Conservation (phyloP, 2,888 invertebrate species). For the Amphipyra berbera region DNA sequence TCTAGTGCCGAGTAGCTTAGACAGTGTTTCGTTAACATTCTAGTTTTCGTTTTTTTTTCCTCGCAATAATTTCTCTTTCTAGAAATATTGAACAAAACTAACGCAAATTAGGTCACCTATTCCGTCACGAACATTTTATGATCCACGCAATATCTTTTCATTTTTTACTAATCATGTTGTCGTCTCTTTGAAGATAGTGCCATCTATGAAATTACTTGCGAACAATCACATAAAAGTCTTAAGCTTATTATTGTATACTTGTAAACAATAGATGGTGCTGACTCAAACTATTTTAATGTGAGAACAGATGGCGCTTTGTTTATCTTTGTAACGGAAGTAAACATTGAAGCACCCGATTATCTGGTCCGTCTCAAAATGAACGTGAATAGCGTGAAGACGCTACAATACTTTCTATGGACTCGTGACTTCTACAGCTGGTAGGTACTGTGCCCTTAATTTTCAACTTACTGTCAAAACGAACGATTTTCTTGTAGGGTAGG, state of each 20-base stretch:
- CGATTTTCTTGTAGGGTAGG: no score
- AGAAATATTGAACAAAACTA: background rate
- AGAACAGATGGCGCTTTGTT: slow-evolving; percentile 23
- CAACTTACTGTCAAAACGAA: no score
- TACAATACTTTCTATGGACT: slow-evolving; percentile 33
- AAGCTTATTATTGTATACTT: background rate
- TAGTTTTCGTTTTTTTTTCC: background rate
- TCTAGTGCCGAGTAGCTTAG: slow-evolving; percentile 41
- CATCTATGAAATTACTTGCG: slow-evolving; percentile 4
- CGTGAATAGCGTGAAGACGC: background rate
- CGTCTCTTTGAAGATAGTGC: background rate
- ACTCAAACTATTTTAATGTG: background rate
- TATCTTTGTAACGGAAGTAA: slow-evolving; percentile 4
- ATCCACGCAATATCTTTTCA: no score
- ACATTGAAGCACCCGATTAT: slow-evolving; percentile 29
- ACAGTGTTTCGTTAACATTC: background rate
- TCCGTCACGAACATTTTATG: no score
- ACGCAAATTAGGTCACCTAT: no score
- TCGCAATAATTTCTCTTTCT: background rate
- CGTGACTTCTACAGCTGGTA: slow-evolving; percentile 1
- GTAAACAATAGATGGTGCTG: slow-evolving; percentile 1
- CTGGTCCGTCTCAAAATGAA: slow-evolving; percentile 3
- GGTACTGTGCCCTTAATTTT: background rate
- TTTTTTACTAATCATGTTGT: background rate
- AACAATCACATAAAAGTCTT: background rate